Evolutionary conservation across 23 tunicate genomes (phyloP), one percentile per base, ranked within the genome.

Genomic region (Trididemnum nubilum): DNA sequence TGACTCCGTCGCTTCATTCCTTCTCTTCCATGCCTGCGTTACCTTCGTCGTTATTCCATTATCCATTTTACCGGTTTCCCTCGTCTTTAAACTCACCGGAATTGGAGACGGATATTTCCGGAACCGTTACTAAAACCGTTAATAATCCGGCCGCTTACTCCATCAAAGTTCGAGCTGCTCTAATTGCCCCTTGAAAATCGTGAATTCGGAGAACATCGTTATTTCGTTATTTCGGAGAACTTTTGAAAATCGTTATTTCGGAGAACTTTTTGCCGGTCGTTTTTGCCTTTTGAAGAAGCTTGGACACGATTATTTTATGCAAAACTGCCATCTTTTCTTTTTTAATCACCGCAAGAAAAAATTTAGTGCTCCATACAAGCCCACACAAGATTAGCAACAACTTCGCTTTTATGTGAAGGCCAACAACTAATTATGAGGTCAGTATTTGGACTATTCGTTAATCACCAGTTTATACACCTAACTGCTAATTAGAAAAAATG

Each of bases 81-180:
- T 7, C 81, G 9, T 25, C 31, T 2, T 24, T 77, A 51, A 21
- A 15, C n/a, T 3, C 67, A 28, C 33, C 71, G 12, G 78, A 66
- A 31, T 67, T 50, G 27, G 78, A 36, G 3, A 34, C 66, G 3
- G 50, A 24, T 50, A 50, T 82, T 12, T 54, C 69, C 26, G 78
- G 67, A 49, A 24, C 69, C 15, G 77, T 38, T 3, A n/a, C 26
- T 7, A 51, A 51, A 1, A 31, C 78, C 51, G 44, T 57, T 36
- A 54, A 35, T 77, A 79, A 71, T 52, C 76, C 82, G 1, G 63
- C 61, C 32, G 69, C 64, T 37, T 85, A 85, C 50, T 85, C 90
- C 22, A 15, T 85, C 0, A 85, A 85, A 35, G 90, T 71, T 2
- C 83, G 84, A 1, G 90, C 90, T 65, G 90, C 90, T 12, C 38